Conservation (phyloP, 2,113 vertebrate genomes). For the Onychorhynchus coronatus region DNA sequence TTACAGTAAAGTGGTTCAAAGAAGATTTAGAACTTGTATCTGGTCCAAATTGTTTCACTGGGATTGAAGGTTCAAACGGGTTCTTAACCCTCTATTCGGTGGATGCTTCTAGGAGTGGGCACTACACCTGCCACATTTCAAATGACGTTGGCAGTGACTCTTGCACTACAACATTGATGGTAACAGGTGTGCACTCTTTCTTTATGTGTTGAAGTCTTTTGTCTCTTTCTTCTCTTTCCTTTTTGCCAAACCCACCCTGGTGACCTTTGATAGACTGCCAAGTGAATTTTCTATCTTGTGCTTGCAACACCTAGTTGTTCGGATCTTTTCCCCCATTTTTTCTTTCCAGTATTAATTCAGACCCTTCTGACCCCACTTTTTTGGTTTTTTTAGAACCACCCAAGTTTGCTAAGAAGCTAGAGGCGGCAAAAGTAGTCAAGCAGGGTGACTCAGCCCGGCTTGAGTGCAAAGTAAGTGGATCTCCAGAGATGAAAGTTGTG, state of each 20-base stretch:
- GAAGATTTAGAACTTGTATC: conserved; percentile 89
- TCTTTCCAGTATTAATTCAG: background rate
- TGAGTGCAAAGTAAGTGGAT: conserved; percentile 93
- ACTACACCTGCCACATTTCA: conserved; percentile 92
- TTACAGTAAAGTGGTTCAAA: conserved; percentile 95
- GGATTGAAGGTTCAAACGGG: conserved; percentile 85
- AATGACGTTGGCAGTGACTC: conserved; percentile 93
- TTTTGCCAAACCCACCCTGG: conserved; percentile 28
- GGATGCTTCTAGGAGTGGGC: conserved; percentile 84
- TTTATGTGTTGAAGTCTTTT: conserved; percentile 17
- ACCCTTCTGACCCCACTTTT: conserved; percentile 11
- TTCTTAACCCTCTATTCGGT: conserved; percentile 94
- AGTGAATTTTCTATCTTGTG: background rate
- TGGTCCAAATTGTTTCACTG: conserved; percentile 89
- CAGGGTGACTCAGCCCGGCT: conserved; percentile 83
- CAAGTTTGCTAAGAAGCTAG: conserved; percentile 92
- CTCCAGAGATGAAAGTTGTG: conserved; percentile 85
- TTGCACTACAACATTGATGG: conserved; percentile 84
- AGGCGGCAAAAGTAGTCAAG: conserved; percentile 87
- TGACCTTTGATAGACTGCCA: background rate
- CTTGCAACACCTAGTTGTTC: background rate
- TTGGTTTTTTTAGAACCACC: conserved; percentile 91
- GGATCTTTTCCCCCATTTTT: conserved; percentile 11
- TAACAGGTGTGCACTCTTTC: conserved; percentile 84
- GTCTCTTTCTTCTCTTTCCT: background rate